Evolutionary conservation across 1,140 invertebrate genomes (phyloP).

Genomic region (Metaphire vulgaris): DNA sequence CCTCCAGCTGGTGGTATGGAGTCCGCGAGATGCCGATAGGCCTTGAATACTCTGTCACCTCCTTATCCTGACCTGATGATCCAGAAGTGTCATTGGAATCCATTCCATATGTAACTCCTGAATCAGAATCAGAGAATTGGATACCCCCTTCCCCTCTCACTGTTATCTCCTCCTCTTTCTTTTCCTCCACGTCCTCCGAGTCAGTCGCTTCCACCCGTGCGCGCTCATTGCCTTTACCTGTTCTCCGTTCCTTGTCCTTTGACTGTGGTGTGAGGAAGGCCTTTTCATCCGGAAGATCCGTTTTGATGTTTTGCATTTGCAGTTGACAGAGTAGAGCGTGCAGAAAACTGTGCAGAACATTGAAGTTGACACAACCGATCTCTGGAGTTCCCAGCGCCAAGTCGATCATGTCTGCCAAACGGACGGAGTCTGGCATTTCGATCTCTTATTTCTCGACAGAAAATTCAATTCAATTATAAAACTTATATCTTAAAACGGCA

Average conservation of each 20-base stretch:
- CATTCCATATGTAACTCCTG: neutral
- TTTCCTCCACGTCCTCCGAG: neutral
- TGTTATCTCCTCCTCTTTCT: neutral
- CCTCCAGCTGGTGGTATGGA: conserved; percentile 40
- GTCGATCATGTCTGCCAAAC: conserved; percentile 42
- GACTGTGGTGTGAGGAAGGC: neutral
- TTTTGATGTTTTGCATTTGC: conserved; percentile 47
- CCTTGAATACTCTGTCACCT: no score
- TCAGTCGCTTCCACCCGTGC: no score
- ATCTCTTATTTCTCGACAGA: neutral
- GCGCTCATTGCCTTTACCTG: neutral
- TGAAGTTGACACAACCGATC: conserved; percentile 70
- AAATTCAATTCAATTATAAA: neutral
- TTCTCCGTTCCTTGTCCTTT: neutral
- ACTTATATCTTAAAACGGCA: neutral
- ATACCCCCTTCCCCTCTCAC: no score
- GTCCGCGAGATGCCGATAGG: neutral
- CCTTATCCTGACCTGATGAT: neutral
- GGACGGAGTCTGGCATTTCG: conserved; percentile 33
- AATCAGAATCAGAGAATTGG: neutral
- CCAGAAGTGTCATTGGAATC: neutral
- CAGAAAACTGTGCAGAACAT: conserved; percentile 67
- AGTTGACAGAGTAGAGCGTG: conserved; percentile 64
- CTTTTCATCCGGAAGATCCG: conserved; percentile 34
- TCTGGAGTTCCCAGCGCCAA: conserved; percentile 53